A percentile compares a stretch with the other conserved stretches of the same genome.
Conservation (phyloP, 2,888 invertebrate species). For the Cacoxenus indagator region DNA sequence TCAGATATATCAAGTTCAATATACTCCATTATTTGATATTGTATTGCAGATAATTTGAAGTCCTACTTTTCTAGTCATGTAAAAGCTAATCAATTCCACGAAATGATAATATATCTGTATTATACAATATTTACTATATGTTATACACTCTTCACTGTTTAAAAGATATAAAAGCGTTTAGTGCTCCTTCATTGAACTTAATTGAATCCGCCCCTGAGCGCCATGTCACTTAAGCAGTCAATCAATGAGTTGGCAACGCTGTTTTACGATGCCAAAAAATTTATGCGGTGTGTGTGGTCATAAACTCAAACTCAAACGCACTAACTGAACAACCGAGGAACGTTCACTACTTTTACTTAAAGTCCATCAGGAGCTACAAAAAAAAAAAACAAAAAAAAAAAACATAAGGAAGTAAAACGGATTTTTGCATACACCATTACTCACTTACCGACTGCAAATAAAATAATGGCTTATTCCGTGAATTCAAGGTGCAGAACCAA, state of each 20-base stretch:
- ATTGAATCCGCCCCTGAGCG: neutral
- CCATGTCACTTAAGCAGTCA: neutral
- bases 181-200: too few relatives aligned
- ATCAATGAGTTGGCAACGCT: constrained; percentile 11
- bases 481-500: neutral
- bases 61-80: too few relatives aligned
- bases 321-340: constrained; percentile 37
- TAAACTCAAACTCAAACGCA: constrained; percentile 32
- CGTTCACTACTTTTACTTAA: neutral
- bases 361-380: constrained; percentile 34
- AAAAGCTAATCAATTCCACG: too few relatives aligned
- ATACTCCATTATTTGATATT: too few relatives aligned
- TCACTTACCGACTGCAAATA: constrained; percentile 2
- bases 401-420: neutral
- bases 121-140: too few relatives aligned
- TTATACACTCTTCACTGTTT: too few relatives aligned
- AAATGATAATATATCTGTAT: too few relatives aligned
- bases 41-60: too few relatives aligned
- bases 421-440: neutral
- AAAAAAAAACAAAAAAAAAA: constrained; percentile 10
- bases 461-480: neutral
- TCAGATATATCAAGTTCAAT: too few relatives aligned
- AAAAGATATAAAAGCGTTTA: too few relatives aligned
- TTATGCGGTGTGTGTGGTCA: constrained; percentile 50
- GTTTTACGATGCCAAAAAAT: constrained; percentile 54